A percentile compares a stretch with the other conserved stretches of the same genome.
These are phyloP conservation scores for Leptinotarsa undecemlineata DNA, from an alignment of 1,140 invertebrate species.

Conservation along the genomic window DNA sequence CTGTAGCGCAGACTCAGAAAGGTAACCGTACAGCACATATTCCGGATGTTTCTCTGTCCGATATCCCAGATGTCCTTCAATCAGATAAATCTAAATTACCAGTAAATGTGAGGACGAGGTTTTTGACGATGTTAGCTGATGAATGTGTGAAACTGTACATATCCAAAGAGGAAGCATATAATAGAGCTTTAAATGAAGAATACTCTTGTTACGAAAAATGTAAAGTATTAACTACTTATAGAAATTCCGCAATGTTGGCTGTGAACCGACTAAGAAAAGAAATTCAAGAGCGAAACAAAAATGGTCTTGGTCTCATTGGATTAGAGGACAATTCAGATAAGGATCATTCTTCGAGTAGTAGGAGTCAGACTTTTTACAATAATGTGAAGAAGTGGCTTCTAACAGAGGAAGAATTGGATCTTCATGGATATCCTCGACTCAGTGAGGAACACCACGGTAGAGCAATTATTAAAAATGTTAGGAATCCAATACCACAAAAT, in stretches of 20 bases:
- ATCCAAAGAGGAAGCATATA: constrained; percentile 71
- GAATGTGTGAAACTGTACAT: constrained; percentile 81
- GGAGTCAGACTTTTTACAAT: constrained; percentile 60
- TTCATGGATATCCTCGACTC: constrained; percentile 82
- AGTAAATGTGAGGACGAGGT: constrained; percentile 79
- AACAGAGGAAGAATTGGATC: constrained; percentile 74
- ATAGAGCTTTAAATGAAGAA: constrained; percentile 76
- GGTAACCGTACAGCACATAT: constrained; percentile 71
- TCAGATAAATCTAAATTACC: constrained; percentile 79
- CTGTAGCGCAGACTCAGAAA: constrained; percentile 71
- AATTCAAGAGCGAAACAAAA: constrained; percentile 50
- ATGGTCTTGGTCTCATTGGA: constrained; percentile 49
- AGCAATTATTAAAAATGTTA: constrained; percentile 64
- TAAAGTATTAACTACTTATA: constrained; percentile 78
- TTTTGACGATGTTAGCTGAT: constrained; percentile 85
- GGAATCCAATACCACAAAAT: constrained; percentile 62
- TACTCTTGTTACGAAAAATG: constrained; percentile 76
- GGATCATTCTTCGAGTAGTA: constrained; percentile 53
- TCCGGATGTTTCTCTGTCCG: constrained; percentile 55
- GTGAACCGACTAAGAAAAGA: constrained; percentile 77
- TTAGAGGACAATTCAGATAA: constrained; percentile 36
- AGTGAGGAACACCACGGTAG: constrained; percentile 64
- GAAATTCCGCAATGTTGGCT: constrained; percentile 80
- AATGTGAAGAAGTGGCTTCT: constrained; percentile 63
- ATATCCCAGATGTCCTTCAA: constrained; percentile 66